Evolutionary conservation across 2,113 vertebrate species (phyloP).

Genomic region (Theropithecus gelada): DNA sequence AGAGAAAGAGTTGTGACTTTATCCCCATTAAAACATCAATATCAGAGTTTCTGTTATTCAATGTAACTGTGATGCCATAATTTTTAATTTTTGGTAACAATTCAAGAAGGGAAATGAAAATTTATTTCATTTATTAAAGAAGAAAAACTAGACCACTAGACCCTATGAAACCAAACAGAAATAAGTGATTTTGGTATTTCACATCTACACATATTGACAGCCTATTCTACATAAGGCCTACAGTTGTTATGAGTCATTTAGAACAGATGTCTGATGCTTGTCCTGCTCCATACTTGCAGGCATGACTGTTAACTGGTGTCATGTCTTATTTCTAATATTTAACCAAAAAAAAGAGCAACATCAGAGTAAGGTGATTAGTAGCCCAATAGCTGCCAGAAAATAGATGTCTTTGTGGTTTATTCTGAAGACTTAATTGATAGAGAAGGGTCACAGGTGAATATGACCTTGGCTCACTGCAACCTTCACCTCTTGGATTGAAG

Average conservation of each 20-base stretch:
- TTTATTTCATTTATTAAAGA: neutral
- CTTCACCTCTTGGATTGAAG: too few relatives aligned
- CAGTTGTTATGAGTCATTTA: neutral
- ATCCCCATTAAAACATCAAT: neutral
- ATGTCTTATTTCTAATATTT: slow-evolving; percentile 9
- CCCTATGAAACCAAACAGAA: neutral
- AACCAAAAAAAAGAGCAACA: neutral
- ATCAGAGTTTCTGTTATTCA: neutral
- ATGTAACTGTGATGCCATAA: neutral
- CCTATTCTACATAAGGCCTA: neutral
- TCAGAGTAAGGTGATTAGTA: neutral
- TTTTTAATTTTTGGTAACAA: neutral
- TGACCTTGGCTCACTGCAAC: too few relatives aligned
- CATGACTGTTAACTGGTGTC: neutral
- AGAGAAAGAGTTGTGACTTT: neutral
- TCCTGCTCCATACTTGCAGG: neutral
- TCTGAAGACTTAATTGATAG: slow-evolving; percentile 38
- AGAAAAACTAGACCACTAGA: neutral
- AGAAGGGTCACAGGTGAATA: neutral
- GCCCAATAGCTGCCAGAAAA: neutral
- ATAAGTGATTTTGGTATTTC: neutral
- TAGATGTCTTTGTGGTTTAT: neutral
- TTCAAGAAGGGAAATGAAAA: neutral
- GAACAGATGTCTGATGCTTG: neutral
- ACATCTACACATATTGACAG: neutral